Percentiles rank a stretch among this genome's conserved stretches.
phyloP scores from a whole-genome alignment of 2,113 vertebrate species.

The Hemiscyllium ocellatum region DNA sequence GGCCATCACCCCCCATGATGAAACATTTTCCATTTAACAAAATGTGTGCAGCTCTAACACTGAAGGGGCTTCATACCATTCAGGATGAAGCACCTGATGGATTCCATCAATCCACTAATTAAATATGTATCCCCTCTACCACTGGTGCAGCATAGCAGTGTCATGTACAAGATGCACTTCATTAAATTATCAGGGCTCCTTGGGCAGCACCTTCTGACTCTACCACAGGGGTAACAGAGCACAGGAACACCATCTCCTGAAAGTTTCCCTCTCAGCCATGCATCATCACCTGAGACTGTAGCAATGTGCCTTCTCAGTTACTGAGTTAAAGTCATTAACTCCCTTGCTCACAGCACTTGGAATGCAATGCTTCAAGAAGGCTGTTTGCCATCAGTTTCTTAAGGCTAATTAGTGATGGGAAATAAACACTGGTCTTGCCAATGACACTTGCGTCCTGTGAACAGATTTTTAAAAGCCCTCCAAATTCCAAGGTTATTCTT shows the following conservation, averaged over 20 bases:
- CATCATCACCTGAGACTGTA: background rate
- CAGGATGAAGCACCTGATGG: background rate
- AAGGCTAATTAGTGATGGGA: background rate
- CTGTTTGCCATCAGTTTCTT: background rate
- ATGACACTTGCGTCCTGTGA: background rate
- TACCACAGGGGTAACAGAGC: too few relatives aligned
- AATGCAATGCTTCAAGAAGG: background rate
- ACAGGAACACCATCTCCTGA: background rate
- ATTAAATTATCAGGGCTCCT: background rate
- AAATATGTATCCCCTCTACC: background rate
- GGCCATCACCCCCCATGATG: background rate
- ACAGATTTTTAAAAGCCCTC: background rate
- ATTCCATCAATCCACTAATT: background rate
- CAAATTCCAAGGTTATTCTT: background rate
- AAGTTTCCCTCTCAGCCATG: background rate
- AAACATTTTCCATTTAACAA: background rate
- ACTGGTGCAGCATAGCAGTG: background rate
- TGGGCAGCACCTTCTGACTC: background rate
- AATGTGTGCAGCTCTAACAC: background rate
- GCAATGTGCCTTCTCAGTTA: background rate
- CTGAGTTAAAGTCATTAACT: background rate
- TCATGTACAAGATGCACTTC: background rate
- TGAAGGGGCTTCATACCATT: background rate
- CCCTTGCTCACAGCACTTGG: background rate
- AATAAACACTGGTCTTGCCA: background rate